Evolutionary conservation across 2,888 invertebrate species (phyloP).

Genomic region (Heliconius aoede): DNA sequence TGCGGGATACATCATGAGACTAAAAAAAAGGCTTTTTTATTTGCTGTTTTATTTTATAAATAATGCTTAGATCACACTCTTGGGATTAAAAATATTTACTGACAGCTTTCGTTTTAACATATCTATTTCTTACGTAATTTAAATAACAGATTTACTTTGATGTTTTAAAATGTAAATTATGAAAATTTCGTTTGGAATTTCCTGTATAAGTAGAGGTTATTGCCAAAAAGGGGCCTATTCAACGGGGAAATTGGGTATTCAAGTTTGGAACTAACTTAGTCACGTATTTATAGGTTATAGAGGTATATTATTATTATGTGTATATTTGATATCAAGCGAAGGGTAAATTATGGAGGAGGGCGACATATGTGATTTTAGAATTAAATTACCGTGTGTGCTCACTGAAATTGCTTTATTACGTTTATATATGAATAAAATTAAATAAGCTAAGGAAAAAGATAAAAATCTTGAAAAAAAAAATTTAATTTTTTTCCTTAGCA

Average conservation of each 20-base stretch:
- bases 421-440: not conserved
- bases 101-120: slow-evolving; percentile 11
- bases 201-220: not conserved
- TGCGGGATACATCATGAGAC: no score
- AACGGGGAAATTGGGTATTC: slow-evolving; percentile 29
- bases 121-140: slow-evolving; percentile 1
- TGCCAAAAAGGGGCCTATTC: slow-evolving; percentile 1
- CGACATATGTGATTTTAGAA: not conserved
- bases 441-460: no score
- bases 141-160: slow-evolving; percentile 16
- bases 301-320: not conserved
- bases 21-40: no score
- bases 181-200: slow-evolving; percentile 2
- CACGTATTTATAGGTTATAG: not conserved
- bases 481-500: not conserved
- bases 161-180: slow-evolving; percentile 8
- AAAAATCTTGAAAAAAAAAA: no score
- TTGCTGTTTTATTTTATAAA: not conserved
- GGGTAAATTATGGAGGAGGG: no score
- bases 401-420: not conserved
- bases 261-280: slow-evolving; percentile 18
- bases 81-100: not conserved
- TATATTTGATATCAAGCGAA: not conserved
- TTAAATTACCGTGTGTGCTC: not conserved
- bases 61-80: not conserved